Conservation (phyloP, 1,140 invertebrate species). For the Drosophila equinoxialis region DNA sequence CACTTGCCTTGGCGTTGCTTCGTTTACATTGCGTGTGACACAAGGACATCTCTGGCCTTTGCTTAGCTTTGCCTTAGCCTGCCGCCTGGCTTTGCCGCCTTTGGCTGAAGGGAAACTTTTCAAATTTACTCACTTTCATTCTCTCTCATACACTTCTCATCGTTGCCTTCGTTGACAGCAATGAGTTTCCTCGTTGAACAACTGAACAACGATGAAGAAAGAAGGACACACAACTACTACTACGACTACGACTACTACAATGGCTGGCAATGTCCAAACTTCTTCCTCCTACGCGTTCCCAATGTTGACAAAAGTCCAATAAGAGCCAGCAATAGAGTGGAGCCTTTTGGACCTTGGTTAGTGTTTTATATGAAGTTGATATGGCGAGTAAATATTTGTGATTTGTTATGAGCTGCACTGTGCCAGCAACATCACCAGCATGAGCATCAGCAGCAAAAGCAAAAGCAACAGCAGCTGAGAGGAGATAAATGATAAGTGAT, state of each 20-base stretch:
- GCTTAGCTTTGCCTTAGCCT: constrained; percentile 18
- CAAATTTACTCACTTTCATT: constrained; percentile 64
- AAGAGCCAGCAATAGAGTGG: constrained; percentile 55
- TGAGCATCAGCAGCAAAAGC: constrained; percentile 4
- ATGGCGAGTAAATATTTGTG: constrained; percentile 80
- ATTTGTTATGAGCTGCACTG: constrained; percentile 71
- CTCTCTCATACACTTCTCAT: constrained; percentile 14
- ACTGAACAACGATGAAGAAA: constrained; percentile 7
- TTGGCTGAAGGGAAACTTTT: constrained; percentile 69
- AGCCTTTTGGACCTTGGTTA: constrained; percentile 43
- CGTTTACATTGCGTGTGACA: constrained; percentile 64
- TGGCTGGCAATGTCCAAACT: constrained; percentile 20
- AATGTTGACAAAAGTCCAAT: constrained; percentile 78
- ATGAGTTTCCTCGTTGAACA: constrained; percentile 70
- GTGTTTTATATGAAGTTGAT: constrained; percentile 77
- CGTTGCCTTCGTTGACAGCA: constrained; percentile 58
- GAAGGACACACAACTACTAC: constrained; percentile 22
- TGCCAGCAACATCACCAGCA: constrained; percentile 36
- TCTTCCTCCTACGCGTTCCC: constrained; percentile 28
- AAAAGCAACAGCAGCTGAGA: constrained; percentile 12
- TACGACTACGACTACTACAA: constrained; percentile 32
- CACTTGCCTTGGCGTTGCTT: constrained; percentile 53
- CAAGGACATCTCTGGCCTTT: constrained; percentile 22
- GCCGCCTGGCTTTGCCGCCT: constrained; percentile 61
- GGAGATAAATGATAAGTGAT: constrained; percentile 80